phyloP scores from a whole-genome alignment of 2,113 vertebrate genomes.

The Peromyscus polionotus region DNA sequence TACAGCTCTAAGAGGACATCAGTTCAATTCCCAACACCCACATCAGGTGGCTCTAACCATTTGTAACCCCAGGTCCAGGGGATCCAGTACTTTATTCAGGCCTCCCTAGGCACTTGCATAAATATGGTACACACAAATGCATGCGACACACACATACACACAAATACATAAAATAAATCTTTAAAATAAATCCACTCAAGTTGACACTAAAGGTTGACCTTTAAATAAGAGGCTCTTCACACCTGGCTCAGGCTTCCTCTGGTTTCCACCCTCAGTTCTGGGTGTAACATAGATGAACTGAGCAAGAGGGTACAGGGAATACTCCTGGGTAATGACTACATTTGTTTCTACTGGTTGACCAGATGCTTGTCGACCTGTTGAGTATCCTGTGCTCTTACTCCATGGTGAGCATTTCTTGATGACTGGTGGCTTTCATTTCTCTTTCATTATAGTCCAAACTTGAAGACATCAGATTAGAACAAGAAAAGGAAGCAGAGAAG shows the following conservation, averaged over 20 bases:
- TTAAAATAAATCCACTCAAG: not conserved
- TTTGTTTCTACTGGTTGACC: not conserved
- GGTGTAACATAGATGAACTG: not conserved
- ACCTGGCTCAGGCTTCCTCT: not conserved
- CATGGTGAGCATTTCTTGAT: not conserved
- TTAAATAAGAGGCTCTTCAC: too few species aligned
- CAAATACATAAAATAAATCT: not conserved
- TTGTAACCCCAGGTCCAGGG: not conserved
- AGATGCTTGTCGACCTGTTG: not conserved
- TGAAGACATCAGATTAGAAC: slow-evolving; percentile 87
- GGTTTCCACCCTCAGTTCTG: not conserved
- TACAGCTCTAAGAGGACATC: not conserved
- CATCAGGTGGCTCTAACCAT: not conserved
- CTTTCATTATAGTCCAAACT: slow-evolving; percentile 86
- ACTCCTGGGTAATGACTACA: not conserved
- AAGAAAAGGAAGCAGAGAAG: slow-evolving; percentile 84
- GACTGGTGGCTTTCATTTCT: not conserved
- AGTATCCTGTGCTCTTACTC: not conserved
- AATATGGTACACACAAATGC: not conserved
- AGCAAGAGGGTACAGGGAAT: not conserved
- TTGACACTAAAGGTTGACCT: not conserved
- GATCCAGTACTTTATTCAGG: not conserved
- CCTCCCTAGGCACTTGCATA: not conserved
- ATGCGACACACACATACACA: not conserved
- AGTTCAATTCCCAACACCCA: not conserved